Evolutionary conservation across 1,140 invertebrate species (phyloP).

Genomic region (Tachypleus tridentatus): DNA sequence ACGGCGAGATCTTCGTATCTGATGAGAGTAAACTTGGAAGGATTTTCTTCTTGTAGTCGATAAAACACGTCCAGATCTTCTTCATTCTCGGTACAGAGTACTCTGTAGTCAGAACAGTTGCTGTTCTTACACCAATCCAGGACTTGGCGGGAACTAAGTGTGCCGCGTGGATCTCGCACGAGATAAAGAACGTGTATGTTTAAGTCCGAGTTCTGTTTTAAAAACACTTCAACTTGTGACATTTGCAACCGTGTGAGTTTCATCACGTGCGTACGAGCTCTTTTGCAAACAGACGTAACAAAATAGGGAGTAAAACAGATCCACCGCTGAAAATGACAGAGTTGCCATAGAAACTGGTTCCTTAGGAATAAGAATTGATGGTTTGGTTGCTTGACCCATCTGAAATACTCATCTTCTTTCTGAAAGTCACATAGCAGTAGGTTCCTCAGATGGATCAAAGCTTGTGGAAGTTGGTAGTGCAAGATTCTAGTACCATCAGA

Average conservation of each 20-base stretch:
- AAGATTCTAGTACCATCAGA: constrained; percentile 12
- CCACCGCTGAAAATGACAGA: constrained; percentile 18
- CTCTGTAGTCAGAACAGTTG: constrained; percentile 61
- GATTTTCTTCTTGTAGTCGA: constrained; percentile 50
- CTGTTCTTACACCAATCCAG: constrained; percentile 70
- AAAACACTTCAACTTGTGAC: constrained; percentile 7
- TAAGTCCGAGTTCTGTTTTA: constrained; percentile 7
- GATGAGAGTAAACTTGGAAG: constrained; percentile 42
- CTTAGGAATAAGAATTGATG: constrained; percentile 22
- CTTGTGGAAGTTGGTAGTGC: constrained; percentile 9
- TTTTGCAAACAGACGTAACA: constrained; percentile 14
- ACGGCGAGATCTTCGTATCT: constrained; percentile 71
- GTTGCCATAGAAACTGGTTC: constrained; percentile 21
- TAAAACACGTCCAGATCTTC: constrained; percentile 49
- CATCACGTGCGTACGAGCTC: constrained; percentile 20
- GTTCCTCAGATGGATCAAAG: constrained; percentile 11
- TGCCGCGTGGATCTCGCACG: constrained; percentile 73
- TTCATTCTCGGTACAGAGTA: constrained; percentile 66
- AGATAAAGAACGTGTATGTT: constrained; percentile 55
- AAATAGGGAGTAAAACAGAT: constrained; percentile 18
- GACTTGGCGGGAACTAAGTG: constrained; percentile 68
- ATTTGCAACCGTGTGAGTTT: constrained; percentile 21
- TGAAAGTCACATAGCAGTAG: constrained; percentile 20
- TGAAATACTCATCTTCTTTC: constrained; percentile 7
- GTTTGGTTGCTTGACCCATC: constrained; percentile 14